A percentile compares a stretch with the other conserved stretches of the same genome.
These are phyloP conservation scores for Netelia fuscicornis DNA, from an alignment of 2,888 invertebrate species.

Conservation along the genomic window DNA sequence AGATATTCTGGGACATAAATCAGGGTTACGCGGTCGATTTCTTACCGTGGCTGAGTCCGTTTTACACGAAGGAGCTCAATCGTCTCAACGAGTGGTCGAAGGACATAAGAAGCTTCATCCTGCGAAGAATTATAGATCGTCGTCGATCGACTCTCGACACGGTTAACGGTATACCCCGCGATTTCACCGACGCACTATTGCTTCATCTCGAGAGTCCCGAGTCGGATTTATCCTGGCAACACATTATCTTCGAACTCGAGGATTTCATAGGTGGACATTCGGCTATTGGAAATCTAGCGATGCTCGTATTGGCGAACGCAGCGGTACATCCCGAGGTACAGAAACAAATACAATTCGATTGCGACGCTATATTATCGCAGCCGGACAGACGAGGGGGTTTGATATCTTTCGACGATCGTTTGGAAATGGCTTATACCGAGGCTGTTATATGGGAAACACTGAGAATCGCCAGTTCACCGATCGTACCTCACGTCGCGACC, in stretches of 20 bases:
- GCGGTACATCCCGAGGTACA: slow-evolving; percentile 89
- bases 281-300: slow-evolving; percentile 93
- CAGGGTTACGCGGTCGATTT: slow-evolving; percentile 95
- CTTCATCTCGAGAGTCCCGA: slow-evolving; percentile 89
- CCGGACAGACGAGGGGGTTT: slow-evolving; percentile 86
- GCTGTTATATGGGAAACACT: slow-evolving; percentile 93
- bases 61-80: slow-evolving; percentile 89
- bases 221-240: slow-evolving; percentile 90
- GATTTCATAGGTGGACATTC: slow-evolving; percentile 96
- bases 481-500: slow-evolving; percentile 95
- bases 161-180: slow-evolving; percentile 86
- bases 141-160: slow-evolving; percentile 87
- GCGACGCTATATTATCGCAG: slow-evolving; percentile 85
- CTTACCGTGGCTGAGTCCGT: slow-evolving; percentile 92
- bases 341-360: slow-evolving; percentile 89
- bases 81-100: slow-evolving; percentile 90
- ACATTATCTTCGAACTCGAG: slow-evolving; percentile 93
- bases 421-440: slow-evolving; percentile 91
- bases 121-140: slow-evolving; percentile 89
- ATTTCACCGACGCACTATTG: slow-evolving; percentile 93
- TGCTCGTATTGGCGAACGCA: slow-evolving; percentile 90
- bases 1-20: slow-evolving; percentile 96
- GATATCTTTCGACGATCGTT: slow-evolving; percentile 89
- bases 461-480: slow-evolving; percentile 93
- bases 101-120: slow-evolving; percentile 90